A percentile compares a stretch with the other conserved stretches of the same genome.
Evolutionary conservation across 2,797 vertebrate genomes (phyloP).

Genomic region (Echeneis naucrates): DNA sequence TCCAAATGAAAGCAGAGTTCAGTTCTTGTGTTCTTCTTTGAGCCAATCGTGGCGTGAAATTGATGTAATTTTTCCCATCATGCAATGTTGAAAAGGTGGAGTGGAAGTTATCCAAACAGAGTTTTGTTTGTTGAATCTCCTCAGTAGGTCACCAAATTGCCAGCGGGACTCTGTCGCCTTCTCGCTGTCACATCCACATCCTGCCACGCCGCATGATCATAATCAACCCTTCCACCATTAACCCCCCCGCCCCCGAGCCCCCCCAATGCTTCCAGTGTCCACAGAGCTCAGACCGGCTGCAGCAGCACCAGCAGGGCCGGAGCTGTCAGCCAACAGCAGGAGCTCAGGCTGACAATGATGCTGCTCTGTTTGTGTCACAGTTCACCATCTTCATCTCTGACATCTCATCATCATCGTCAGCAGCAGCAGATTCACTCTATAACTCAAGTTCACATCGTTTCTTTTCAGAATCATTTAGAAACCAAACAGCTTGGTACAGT

Average conservation of each 20-base stretch:
- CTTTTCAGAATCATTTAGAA: too few relatives aligned
- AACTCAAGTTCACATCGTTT: too few relatives aligned
- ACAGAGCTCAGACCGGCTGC: slow-evolving; percentile 9
- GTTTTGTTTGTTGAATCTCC: background rate
- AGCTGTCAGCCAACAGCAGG: slow-evolving; percentile 24
- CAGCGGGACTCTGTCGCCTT: slow-evolving; percentile 2
- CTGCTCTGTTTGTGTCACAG: slow-evolving; percentile 23
- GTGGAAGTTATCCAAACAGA: background rate
- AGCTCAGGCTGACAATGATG: slow-evolving; percentile 14
- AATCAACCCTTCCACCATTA: slow-evolving; percentile 16
- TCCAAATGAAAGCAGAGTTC: background rate
- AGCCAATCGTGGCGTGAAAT: background rate
- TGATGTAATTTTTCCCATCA: background rate
- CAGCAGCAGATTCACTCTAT: too few relatives aligned
- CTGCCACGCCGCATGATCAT: slow-evolving; percentile 16
- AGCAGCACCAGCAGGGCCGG: slow-evolving; percentile 11
- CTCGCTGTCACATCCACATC: slow-evolving; percentile 13
- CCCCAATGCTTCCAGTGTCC: background rate
- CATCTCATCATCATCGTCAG: too few relatives aligned
- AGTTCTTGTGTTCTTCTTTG: too few relatives aligned
- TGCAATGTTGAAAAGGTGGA: background rate
- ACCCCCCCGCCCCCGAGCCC: slow-evolving; percentile 9
- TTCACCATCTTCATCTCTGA: slow-evolving; percentile 28
- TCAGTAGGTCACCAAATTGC: slow-evolving; percentile 17
- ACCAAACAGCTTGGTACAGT: too few relatives aligned